Percentiles rank a stretch among this genome's conserved stretches.
Conservation (phyloP, 2,797 vertebrate species). For the Microctenopoma steveboyesi region DNA sequence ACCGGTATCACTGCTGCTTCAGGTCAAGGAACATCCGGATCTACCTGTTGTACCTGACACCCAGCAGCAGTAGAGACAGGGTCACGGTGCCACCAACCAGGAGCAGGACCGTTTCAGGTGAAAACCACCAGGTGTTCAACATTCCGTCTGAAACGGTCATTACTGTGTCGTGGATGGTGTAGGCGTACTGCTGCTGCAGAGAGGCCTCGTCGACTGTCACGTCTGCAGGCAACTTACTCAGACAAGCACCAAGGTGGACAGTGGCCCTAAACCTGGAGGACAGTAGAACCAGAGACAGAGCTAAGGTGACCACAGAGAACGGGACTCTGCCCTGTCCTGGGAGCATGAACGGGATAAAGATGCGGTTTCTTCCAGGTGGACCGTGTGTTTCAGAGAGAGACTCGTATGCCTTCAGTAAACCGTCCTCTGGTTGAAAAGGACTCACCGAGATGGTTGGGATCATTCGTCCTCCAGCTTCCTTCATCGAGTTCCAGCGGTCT, state of each 20-base stretch:
- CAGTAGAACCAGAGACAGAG: neutral
- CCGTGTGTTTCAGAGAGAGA: neutral
- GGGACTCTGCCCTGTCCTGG: neutral
- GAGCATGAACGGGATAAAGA: conserved; percentile 15
- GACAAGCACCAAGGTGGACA: neutral
- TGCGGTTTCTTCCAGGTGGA: neutral
- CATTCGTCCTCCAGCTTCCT: neutral
- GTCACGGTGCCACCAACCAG: no score
- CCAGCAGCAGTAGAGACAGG: no score
- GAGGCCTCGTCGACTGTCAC: neutral
- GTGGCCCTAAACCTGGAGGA: neutral
- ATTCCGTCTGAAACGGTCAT: neutral
- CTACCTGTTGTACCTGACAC: no score
- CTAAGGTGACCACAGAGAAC: neutral
- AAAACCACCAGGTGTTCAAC: neutral
- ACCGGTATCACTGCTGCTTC: no score
- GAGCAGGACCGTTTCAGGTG: no score
- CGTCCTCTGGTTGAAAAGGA: neutral
- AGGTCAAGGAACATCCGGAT: no score
- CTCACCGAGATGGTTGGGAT: conserved; percentile 13
- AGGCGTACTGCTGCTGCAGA: neutral
- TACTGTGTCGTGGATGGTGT: neutral
- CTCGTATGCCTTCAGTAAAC: fast-evolving
- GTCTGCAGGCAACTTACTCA: neutral
- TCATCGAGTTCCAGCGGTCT: conserved; percentile 26